These are phyloP conservation scores for Penaeus japonicus DNA, from an alignment of 1,140 invertebrate genomes.

Conservation along the genomic window DNA sequence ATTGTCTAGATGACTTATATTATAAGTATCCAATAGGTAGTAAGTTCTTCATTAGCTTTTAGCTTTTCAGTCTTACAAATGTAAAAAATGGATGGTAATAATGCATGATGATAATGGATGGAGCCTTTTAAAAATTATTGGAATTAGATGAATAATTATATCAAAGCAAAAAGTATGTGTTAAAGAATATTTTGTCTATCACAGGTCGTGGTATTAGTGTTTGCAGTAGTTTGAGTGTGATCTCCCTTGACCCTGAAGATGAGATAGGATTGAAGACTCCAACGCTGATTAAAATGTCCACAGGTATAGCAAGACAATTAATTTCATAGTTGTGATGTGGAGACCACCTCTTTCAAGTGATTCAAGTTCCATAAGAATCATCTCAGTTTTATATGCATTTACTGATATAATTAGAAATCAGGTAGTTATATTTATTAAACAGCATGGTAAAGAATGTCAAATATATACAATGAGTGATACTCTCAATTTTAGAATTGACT, in stretches of 20 bases:
- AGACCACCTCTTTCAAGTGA: too few species aligned
- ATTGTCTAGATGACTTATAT: too few species aligned
- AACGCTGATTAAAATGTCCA: not conserved
- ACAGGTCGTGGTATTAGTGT: constrained; percentile 20
- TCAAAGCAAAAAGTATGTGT: not conserved
- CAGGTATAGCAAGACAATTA: not conserved
- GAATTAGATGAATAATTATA: not conserved
- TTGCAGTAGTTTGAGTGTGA: not conserved
- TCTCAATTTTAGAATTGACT: not conserved
- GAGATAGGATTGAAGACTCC: constrained; percentile 19
- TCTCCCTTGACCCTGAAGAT: constrained; percentile 29
- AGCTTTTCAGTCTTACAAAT: too few species aligned
- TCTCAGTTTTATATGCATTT: too few species aligned
- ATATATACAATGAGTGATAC: too few species aligned
- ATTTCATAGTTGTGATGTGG: not conserved
- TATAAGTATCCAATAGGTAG: too few species aligned
- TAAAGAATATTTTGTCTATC: not conserved
- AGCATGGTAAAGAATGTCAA: too few species aligned
- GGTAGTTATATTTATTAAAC: too few species aligned
- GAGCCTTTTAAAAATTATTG: not conserved
- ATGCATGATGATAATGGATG: too few species aligned
- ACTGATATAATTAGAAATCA: too few species aligned
- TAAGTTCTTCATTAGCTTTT: too few species aligned
- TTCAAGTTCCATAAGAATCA: not conserved
- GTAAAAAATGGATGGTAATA: too few species aligned